A percentile compares a stretch with the other conserved stretches of the same genome.
Evolutionary conservation across 2,888 invertebrate species (phyloP).

Genomic region (Lacanobia oleracea): DNA sequence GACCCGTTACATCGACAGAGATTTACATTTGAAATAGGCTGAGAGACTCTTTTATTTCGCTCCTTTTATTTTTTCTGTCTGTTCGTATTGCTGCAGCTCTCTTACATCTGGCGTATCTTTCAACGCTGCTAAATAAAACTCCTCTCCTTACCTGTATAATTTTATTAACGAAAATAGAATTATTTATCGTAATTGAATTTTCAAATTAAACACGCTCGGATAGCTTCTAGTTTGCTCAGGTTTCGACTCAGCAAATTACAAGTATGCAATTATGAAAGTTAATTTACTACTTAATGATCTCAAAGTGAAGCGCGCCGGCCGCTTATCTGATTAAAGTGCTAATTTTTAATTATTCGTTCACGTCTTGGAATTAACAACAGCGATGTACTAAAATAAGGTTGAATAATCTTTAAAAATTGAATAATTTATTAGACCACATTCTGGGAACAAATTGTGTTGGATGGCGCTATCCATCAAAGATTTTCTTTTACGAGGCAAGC

Average conservation of each 20-base stretch:
- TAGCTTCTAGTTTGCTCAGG: slow-evolving; percentile 57
- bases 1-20: slow-evolving; percentile 85
- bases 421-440: slow-evolving; percentile 71
- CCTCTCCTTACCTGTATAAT: slow-evolving; percentile 59
- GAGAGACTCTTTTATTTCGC: slow-evolving; percentile 82
- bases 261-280: slow-evolving; percentile 67
- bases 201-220: slow-evolving; percentile 56
- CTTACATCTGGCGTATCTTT: slow-evolving; percentile 50
- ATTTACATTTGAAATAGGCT: slow-evolving; percentile 88
- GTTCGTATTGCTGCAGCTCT: slow-evolving; percentile 67
- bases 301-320: slow-evolving; percentile 60
- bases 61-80: slow-evolving; percentile 77
- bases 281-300: slow-evolving; percentile 67
- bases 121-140: slow-evolving; percentile 50
- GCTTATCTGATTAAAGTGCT: slow-evolving; percentile 69
- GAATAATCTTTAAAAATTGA: slow-evolving; percentile 50
- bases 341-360: slow-evolving; percentile 69
- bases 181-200: slow-evolving; percentile 62
- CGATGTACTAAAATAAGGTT: slow-evolving; percentile 46
- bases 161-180: slow-evolving; percentile 57
- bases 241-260: slow-evolving; percentile 62
- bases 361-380: slow-evolving; percentile 63
- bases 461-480: slow-evolving; percentile 74
- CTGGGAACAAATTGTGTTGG: slow-evolving; percentile 67
- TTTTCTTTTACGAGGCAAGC: slow-evolving; percentile 68